A percentile compares a stretch with the other conserved stretches of the same genome.
Evolutionary conservation across 2,113 vertebrate species (phyloP).

Genomic region (Sarotherodon lohbergeri): DNA sequence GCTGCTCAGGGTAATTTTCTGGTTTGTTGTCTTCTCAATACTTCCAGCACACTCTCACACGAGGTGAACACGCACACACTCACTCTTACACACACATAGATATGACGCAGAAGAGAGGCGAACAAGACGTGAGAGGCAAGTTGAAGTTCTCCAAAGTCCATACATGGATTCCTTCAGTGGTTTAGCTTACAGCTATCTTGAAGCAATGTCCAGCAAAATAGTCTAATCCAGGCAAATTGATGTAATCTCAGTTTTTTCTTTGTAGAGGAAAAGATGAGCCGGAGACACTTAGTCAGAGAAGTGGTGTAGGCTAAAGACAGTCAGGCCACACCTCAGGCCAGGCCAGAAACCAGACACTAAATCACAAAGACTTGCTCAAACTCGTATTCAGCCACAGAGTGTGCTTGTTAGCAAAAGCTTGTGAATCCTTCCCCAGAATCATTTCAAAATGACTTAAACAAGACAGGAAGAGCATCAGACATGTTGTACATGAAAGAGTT

Average conservation of each 20-base stretch:
- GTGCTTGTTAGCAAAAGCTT: background rate
- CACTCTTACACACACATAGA: background rate
- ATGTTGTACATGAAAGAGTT: slow-evolving; percentile 2
- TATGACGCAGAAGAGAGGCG: background rate
- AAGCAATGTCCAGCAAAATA: slow-evolving; percentile 64
- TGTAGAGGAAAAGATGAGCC: slow-evolving; percentile 6
- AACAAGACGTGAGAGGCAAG: slow-evolving; percentile 38
- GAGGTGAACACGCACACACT: background rate
- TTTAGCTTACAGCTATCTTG: slow-evolving; percentile 64
- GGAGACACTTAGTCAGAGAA: background rate
- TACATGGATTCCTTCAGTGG: slow-evolving; percentile 46
- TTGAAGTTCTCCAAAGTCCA: slow-evolving; percentile 36
- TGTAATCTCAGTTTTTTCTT: slow-evolving; percentile 64
- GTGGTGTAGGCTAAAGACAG: slow-evolving; percentile 5
- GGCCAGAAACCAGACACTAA: background rate
- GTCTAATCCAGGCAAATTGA: slow-evolving; percentile 75
- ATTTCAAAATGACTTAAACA: slow-evolving; percentile 1
- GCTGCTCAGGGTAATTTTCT: slow-evolving; percentile 25
- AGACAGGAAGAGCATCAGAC: slow-evolving; percentile 54
- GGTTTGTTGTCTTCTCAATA: slow-evolving; percentile 4
- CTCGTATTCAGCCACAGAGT: background rate
- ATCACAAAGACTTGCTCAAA: background rate
- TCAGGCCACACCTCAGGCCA: background rate
- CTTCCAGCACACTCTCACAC: background rate
- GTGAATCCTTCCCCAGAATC: background rate